phyloP scores from a whole-genome alignment of 2,888 invertebrate genomes.

The Tinea trinotella region DNA sequence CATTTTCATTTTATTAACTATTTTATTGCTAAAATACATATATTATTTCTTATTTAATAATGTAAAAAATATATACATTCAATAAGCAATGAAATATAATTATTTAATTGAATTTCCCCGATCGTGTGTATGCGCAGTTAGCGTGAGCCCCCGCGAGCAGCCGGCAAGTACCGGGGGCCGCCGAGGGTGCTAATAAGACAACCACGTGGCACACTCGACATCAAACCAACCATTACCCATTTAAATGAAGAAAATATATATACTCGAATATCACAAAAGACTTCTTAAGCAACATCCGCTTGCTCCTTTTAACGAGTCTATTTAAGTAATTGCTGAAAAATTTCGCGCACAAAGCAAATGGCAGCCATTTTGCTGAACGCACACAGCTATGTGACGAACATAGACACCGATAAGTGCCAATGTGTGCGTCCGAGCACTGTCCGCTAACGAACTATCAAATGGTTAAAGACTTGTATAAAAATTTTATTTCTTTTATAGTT shows the following conservation, averaged over 20 bases:
- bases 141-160: conserved; percentile 1
- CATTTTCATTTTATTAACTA: too few species aligned
- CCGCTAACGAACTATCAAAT: conserved; percentile 39
- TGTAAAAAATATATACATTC: too few species aligned
- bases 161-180: conserved; percentile 45
- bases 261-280: background rate
- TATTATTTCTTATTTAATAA: too few species aligned
- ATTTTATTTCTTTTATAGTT: background rate
- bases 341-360: conserved; percentile 9
- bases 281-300: background rate
- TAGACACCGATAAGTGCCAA: conserved; percentile 29
- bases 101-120: conserved; percentile 42
- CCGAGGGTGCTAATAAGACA: conserved; percentile 44
- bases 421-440: conserved; percentile 30
- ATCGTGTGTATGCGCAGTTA: conserved; percentile 38
- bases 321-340: conserved; percentile 11
- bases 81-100: background rate
- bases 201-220: conserved; percentile 1
- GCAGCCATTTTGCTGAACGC: background rate
- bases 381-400: background rate
- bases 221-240: background rate
- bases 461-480: conserved; percentile 1
- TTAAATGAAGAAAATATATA: background rate
- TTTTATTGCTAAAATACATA: too few species aligned
- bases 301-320: background rate